Conservation (phyloP, 2,113 vertebrate genomes). For the Speoplatyrhinus poulsoni region DNA sequence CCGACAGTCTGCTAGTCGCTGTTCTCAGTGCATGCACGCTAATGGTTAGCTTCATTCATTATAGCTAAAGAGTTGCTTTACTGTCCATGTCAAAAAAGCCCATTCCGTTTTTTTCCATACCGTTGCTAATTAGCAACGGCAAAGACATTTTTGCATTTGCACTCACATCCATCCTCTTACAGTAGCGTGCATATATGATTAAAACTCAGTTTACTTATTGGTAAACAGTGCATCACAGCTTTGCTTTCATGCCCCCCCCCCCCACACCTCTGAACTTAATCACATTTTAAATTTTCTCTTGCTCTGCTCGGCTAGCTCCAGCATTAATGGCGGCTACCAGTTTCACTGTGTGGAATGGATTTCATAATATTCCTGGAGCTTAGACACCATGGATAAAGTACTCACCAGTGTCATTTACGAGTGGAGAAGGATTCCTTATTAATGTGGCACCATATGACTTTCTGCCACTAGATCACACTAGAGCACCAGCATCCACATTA, state of each 20-base stretch:
- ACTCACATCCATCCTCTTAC: too few relatives aligned
- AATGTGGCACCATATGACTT: too few relatives aligned
- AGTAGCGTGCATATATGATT: too few relatives aligned
- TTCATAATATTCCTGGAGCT: constrained; percentile 30
- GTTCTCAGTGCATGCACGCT: constrained; percentile 48
- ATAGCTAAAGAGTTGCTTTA: constrained; percentile 42
- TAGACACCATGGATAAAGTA: constrained; percentile 22
- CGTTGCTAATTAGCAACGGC: too few relatives aligned
- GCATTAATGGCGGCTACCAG: constrained; percentile 42
- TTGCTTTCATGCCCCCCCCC: constrained; percentile 3
- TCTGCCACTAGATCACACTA: too few relatives aligned
- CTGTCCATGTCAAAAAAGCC: neutral
- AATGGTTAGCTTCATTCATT: constrained; percentile 58
- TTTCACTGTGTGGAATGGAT: constrained; percentile 44
- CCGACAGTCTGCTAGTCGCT: constrained; percentile 31
- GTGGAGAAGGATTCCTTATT: constrained; percentile 50
- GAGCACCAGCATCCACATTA: too few relatives aligned
- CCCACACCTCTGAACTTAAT: constrained; percentile 25
- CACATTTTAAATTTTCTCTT: constrained; percentile 37
- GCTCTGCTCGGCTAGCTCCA: constrained; percentile 33
- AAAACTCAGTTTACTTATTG: too few relatives aligned
- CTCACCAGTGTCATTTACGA: constrained; percentile 69
- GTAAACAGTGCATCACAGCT: too few relatives aligned
- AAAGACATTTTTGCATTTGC: too few relatives aligned
- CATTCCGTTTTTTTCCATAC: constrained; percentile 14